A percentile compares a stretch with the other conserved stretches of the same genome.
Evolutionary conservation across 2,888 invertebrate genomes (phyloP).

Genomic region (Liopterus haemorrhoidalis): DNA sequence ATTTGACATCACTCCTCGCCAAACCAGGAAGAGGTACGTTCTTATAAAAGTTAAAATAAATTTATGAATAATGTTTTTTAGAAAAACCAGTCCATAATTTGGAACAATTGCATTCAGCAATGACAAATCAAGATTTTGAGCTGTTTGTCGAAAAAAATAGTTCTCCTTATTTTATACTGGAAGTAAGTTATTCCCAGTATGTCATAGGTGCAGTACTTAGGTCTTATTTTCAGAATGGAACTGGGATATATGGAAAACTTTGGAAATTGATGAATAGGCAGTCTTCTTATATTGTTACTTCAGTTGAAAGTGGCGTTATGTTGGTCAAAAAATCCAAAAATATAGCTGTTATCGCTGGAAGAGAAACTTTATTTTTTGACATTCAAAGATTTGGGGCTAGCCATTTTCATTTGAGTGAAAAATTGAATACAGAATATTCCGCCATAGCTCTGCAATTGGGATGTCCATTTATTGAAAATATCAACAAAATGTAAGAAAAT

Average conservation of each 20-base stretch:
- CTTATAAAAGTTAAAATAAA: not conserved
- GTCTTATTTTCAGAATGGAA: conserved; percentile 56
- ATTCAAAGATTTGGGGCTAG: conserved; percentile 65
- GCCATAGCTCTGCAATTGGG: conserved; percentile 72
- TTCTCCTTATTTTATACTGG: conserved; percentile 63
- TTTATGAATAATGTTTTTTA: conserved; percentile 32
- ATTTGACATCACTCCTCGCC: conserved; percentile 67
- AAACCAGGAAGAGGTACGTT: conserved; percentile 56
- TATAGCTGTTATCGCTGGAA: conserved; percentile 63
- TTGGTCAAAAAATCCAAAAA: conserved; percentile 56
- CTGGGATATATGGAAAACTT: conserved; percentile 64
- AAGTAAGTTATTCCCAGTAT: conserved; percentile 45
- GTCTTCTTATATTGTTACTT: conserved; percentile 54
- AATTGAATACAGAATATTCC: conserved; percentile 70
- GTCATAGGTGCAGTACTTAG: conserved; percentile 15
- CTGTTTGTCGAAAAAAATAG: conserved; percentile 68
- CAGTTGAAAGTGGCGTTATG: conserved; percentile 65
- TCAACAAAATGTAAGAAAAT: conserved; percentile 61
- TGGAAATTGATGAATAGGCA: conserved; percentile 59
- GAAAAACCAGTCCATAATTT: conserved; percentile 64
- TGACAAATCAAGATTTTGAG: conserved; percentile 58
- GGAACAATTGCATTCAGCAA: conserved; percentile 59
- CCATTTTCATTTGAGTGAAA: conserved; percentile 69
- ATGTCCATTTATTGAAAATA: conserved; percentile 66
- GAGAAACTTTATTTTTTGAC: conserved; percentile 70